Conservation (phyloP, 2,113 vertebrate species). For the Onychorhynchus coronatus region DNA sequence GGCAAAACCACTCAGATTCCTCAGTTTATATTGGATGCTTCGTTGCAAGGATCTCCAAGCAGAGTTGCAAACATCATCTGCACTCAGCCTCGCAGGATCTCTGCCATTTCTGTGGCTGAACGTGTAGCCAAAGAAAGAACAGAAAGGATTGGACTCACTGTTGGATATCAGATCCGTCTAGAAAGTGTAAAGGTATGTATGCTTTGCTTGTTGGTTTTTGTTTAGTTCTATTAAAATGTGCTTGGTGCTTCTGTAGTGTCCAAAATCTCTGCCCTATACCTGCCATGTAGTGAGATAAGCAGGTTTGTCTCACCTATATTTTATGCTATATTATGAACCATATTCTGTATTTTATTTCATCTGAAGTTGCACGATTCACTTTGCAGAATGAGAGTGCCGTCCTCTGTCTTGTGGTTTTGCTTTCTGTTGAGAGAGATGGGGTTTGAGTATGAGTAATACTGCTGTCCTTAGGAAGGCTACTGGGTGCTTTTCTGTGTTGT, state of each 20-base stretch:
- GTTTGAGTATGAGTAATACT: background rate
- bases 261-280: background rate
- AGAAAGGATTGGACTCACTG: slow-evolving; percentile 86
- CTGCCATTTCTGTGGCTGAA: slow-evolving; percentile 92
- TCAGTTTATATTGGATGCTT: slow-evolving; percentile 92
- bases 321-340: background rate
- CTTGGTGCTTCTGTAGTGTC: background rate
- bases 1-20: slow-evolving; percentile 98
- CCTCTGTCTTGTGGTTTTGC: background rate
- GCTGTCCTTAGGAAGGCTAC: background rate
- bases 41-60: slow-evolving; percentile 75
- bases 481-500: background rate
- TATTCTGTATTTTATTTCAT: background rate
- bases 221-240: background rate
- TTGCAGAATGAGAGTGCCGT: background rate
- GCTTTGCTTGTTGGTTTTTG: background rate
- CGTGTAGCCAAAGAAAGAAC: slow-evolving; percentile 91
- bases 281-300: background rate
- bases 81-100: slow-evolving; percentile 95
- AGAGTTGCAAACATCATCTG: slow-evolving; percentile 91
- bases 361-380: background rate
- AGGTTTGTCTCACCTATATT: background rate
- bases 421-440: background rate
- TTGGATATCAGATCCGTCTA: slow-evolving; percentile 96
- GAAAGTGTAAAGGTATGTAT: slow-evolving; percentile 87